Conservation (phyloP, 2,797 vertebrate species). For the Coregonus ussuriensis region DNA sequence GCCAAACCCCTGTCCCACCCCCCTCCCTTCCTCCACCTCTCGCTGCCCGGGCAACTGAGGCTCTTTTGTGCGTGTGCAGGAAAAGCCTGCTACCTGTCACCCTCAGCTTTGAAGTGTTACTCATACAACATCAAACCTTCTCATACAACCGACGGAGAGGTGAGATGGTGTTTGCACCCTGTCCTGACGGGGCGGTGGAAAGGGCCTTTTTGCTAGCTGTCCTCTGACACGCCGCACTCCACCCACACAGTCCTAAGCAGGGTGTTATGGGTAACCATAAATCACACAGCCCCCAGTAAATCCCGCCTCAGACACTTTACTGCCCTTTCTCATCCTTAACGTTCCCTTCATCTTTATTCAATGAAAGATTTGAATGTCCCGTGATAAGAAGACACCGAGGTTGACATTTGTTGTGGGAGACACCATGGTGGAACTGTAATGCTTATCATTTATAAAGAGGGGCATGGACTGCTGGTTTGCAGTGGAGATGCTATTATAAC, state of each 20-base stretch:
- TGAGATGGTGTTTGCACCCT: conserved; percentile 39
- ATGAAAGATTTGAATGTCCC: conserved; percentile 65
- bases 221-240: conserved; percentile 57
- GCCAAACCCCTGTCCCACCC: background rate
- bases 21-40: background rate
- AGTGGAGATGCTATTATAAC: background rate
- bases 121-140: conserved; percentile 22
- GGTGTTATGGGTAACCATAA: conserved; percentile 60
- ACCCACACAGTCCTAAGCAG: conserved; percentile 61
- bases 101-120: conserved; percentile 27
- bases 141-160: conserved; percentile 32
- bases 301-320: conserved; percentile 63
- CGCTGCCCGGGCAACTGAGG: conserved; percentile 5
- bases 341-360: conserved; percentile 71
- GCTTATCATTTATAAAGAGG: conserved; percentile 36
- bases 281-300: conserved; percentile 68
- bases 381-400: conserved; percentile 42
- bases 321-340: conserved; percentile 68
- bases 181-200: conserved; percentile 35
- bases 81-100: conserved; percentile 22
- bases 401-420: conserved; percentile 54
- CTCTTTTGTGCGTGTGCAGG: conserved; percentile 13
- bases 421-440: conserved; percentile 60
- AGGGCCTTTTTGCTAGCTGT: conserved; percentile 61
- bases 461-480: conserved; percentile 25